A percentile compares a stretch with the other conserved stretches of the same genome.
Conservation (phyloP, 2,113 vertebrate species). For the Macrotis lagotis region DNA sequence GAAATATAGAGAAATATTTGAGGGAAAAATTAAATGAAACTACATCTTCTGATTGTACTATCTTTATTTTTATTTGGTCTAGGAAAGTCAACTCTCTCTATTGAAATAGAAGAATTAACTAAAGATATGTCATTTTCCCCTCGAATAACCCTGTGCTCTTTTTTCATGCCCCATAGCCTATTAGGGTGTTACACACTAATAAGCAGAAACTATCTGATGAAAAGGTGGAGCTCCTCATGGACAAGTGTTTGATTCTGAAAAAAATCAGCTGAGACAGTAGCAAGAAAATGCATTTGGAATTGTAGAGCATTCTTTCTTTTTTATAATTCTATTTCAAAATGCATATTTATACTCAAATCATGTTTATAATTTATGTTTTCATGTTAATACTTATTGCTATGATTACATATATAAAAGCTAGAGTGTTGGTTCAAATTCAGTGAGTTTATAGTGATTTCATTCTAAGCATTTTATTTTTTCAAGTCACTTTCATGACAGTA, state of each 20-base stretch:
- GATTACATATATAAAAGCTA: background rate
- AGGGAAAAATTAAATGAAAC: background rate
- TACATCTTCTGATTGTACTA: background rate
- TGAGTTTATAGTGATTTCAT: background rate
- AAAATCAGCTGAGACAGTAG: background rate
- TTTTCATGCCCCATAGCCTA: background rate
- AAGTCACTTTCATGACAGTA: background rate
- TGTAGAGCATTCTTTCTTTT: background rate
- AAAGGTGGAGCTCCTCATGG: slow-evolving; percentile 30
- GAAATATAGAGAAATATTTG: background rate
- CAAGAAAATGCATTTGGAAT: background rate
- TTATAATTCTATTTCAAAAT: background rate
- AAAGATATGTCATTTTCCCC: slow-evolving; percentile 34
- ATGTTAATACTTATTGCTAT: background rate
- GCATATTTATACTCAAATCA: background rate
- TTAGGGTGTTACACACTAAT: slow-evolving; percentile 17
- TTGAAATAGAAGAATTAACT: background rate
- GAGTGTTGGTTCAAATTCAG: background rate
- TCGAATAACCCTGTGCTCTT: background rate
- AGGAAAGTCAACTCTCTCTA: background rate
- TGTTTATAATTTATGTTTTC: background rate
- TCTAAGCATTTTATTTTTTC: background rate
- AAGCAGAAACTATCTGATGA: slow-evolving; percentile 43
- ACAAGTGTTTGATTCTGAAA: slow-evolving; percentile 32
- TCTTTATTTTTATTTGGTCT: slow-evolving; percentile 33